phyloP scores from a whole-genome alignment of 2,113 vertebrate genomes.

The Gadus macrocephalus region DNA sequence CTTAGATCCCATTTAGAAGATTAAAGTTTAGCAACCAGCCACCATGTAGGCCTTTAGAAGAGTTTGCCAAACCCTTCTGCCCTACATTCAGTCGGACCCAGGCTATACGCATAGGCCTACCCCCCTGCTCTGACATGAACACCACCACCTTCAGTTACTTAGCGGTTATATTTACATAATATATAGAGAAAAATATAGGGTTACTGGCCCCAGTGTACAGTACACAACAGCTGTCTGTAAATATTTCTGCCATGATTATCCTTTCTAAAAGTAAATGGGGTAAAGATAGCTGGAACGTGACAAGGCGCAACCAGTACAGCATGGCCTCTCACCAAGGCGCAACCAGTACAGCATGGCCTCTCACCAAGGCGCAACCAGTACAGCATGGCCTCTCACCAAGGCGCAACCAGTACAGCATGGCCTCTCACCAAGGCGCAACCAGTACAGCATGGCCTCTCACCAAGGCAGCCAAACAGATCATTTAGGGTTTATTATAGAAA shows the following conservation, averaged over 20 bases:
- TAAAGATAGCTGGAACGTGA: conserved; percentile 98
- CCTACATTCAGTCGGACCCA: conserved; percentile 22
- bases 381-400: conserved; percentile 78
- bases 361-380: conserved; percentile 84
- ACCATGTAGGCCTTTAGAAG: conserved; percentile 14
- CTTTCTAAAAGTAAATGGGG: conserved; percentile 97
- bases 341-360: conserved; percentile 76
- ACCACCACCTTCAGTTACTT: conserved; percentile 67
- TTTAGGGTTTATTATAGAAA: no score
- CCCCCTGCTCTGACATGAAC: conserved; percentile 36
- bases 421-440: conserved; percentile 81
- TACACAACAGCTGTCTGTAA: conserved; percentile 91
- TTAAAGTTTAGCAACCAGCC: background rate
- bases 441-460: conserved; percentile 73
- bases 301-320: conserved; percentile 82
- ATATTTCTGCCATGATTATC: conserved; percentile 97
- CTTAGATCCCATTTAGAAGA: no score
- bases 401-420: conserved; percentile 78
- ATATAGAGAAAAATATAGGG: conserved; percentile 95
- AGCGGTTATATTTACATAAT: conserved; percentile 86
- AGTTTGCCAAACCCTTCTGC: conserved; percentile 27
- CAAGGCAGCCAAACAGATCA: conserved; percentile 8
- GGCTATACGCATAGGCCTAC: background rate
- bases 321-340: conserved; percentile 61
- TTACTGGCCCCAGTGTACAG: conserved; percentile 89